Evolutionary conservation across 2,888 invertebrate genomes (phyloP).

Genomic region (Petrophora chlorosata): DNA sequence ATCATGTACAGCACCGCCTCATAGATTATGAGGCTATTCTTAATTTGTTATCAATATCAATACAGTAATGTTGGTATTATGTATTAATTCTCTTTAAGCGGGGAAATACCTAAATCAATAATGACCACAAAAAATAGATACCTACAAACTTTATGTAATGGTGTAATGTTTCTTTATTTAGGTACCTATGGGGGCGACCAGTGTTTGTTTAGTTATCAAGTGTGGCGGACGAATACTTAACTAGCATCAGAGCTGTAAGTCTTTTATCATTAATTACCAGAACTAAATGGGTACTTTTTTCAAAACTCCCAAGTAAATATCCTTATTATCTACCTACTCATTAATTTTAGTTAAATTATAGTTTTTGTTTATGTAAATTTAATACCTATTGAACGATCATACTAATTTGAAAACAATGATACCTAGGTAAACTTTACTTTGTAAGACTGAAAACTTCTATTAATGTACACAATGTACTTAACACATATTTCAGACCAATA

Average conservation of each 20-base stretch:
- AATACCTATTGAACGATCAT: no score
- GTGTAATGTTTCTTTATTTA: no score
- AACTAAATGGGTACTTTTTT: not conserved
- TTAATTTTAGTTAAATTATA: not conserved
- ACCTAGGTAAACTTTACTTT: conserved; percentile 8
- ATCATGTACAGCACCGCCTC: no score
- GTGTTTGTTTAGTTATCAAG: not conserved
- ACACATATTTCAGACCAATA: no score
- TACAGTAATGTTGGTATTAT: no score
- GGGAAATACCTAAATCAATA: not conserved
- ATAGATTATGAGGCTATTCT: no score
- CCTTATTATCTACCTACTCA: conserved; percentile 1
- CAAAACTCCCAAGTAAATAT: conserved; percentile 3
- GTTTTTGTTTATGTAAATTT: conserved; percentile 5
- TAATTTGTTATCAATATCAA: no score
- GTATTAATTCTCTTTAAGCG: not conserved
- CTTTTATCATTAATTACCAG: not conserved
- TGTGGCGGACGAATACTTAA: not conserved
- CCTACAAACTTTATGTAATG: no score
- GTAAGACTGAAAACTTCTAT: conserved; percentile 1
- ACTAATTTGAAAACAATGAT: conserved; percentile 15
- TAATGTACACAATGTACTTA: no score
- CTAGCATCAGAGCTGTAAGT: not conserved
- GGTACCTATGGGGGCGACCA: no score
- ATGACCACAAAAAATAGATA: not conserved